These are phyloP conservation scores for Thaumatotibia leucotreta DNA, from an alignment of 1,140 invertebrate species.

Conservation along the genomic window DNA sequence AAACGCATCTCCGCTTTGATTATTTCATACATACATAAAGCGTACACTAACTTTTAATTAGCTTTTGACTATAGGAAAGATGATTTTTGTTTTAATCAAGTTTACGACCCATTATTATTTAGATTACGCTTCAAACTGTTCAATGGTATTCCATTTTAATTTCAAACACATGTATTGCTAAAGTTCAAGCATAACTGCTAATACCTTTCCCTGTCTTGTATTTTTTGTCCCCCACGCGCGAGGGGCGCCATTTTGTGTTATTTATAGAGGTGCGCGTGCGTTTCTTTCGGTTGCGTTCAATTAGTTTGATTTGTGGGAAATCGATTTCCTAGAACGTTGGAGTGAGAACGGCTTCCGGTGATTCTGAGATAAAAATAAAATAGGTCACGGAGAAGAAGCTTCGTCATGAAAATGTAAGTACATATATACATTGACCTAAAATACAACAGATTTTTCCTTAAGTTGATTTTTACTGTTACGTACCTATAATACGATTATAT, in stretches of 20 bases:
- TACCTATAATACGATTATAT: no score
- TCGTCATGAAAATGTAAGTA: background rate
- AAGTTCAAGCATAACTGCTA: slow-evolving; percentile 6
- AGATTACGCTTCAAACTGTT: background rate
- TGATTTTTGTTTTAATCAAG: no score
- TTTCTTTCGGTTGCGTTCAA: slow-evolving; percentile 54
- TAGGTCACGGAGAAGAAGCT: background rate
- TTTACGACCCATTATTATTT: background rate
- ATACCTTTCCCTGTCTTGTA: background rate
- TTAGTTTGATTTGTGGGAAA: slow-evolving; percentile 70
- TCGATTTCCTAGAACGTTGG: slow-evolving; percentile 55
- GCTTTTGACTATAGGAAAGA: no score
- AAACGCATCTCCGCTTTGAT: no score
- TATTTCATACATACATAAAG: no score
- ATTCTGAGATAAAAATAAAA: background rate
- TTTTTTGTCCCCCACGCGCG: slow-evolving; percentile 11
- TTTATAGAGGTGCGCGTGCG: slow-evolving; percentile 52
- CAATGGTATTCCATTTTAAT: background rate
- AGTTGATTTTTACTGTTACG: no score
- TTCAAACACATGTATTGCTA: slow-evolving; percentile 5
- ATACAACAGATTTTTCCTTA: no score
- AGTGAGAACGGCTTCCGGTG: background rate
- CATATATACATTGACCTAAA: background rate
- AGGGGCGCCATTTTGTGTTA: slow-evolving; percentile 49
- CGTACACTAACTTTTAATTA: no score